These are phyloP conservation scores for Cyaniris semiargus DNA, from an alignment of 2,888 invertebrate species.

Conservation along the genomic window DNA sequence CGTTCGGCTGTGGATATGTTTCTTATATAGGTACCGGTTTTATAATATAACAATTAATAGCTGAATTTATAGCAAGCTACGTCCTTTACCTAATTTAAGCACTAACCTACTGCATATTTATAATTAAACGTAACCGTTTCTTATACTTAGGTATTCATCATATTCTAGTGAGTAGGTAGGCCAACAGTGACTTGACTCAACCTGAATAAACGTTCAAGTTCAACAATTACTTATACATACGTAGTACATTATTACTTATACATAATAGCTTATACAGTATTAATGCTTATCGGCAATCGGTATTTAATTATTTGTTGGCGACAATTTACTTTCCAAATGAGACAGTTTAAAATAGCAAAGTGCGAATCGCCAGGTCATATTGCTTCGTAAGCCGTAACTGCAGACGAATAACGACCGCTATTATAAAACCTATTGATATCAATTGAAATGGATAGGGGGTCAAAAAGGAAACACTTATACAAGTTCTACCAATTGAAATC, in stretches of 20 bases:
- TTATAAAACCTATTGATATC: constrained; percentile 23
- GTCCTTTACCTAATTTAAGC: too few species aligned
- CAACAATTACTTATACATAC: not conserved
- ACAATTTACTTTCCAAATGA: not conserved
- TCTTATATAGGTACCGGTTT: too few species aligned
- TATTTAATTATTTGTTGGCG: not conserved
- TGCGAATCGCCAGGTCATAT: not conserved
- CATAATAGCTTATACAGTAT: not conserved
- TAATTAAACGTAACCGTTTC: too few species aligned
- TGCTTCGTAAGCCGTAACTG: not conserved
- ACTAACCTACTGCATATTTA: too few species aligned
- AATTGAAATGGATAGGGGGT: constrained; percentile 26
- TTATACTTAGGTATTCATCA: too few species aligned
- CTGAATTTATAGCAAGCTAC: too few species aligned
- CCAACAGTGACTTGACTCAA: not conserved
- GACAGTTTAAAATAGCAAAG: not conserved
- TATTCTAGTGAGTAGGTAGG: not conserved
- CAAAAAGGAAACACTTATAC: constrained; percentile 26
- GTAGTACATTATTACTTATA: too few species aligned
- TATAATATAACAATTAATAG: too few species aligned
- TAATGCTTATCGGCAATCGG: not conserved
- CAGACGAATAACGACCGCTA: not conserved
- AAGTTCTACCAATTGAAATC: constrained; percentile 22
- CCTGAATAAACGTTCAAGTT: not conserved
- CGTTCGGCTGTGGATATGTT: too few species aligned